Evolutionary conservation across 2,888 invertebrate species (phyloP).

Genomic region (Ochropacha duplaris): DNA sequence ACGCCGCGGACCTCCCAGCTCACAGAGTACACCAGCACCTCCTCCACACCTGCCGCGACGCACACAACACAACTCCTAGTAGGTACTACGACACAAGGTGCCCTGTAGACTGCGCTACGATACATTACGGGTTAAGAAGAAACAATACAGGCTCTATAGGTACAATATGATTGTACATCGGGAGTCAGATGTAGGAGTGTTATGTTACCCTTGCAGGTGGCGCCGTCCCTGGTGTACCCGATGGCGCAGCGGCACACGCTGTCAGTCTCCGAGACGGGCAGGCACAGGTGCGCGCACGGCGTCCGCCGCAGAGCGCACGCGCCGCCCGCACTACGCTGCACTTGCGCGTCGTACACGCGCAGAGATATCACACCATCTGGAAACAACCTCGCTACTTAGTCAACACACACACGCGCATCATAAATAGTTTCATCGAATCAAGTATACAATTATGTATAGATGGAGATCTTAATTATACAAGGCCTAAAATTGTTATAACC

Average conservation of each 20-base stretch:
- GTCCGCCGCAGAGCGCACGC: constrained; percentile 83
- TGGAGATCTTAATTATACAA: too few relatives aligned
- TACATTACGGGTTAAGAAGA: too few relatives aligned
- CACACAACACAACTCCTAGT: not conserved
- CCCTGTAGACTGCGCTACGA: too few relatives aligned
- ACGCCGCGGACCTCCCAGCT: constrained; percentile 90
- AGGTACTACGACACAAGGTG: not conserved
- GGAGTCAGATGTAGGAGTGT: too few relatives aligned
- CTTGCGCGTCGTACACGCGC: constrained; percentile 85
- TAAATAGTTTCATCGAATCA: too few relatives aligned
- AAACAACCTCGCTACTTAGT: too few relatives aligned
- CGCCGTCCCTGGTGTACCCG: constrained; percentile 71
- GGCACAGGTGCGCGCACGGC: constrained; percentile 89
- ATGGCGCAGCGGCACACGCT: constrained; percentile 89
- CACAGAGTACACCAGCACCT: constrained; percentile 89
- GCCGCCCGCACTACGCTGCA: constrained; percentile 40
- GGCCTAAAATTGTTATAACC: too few relatives aligned
- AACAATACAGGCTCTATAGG: not conserved
- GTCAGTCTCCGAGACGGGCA: constrained; percentile 82
- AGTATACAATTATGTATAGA: too few relatives aligned
- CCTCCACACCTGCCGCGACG: constrained; percentile 76
- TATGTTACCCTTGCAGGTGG: constrained; percentile 38
- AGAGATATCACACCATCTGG: constrained; percentile 85
- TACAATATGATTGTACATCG: too few relatives aligned
- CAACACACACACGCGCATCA: too few relatives aligned